Percentiles rank a stretch among this genome's conserved stretches.
These are phyloP conservation scores for Hystrix cristata DNA, from an alignment of 2,113 vertebrate genomes.

Conservation along the genomic window DNA sequence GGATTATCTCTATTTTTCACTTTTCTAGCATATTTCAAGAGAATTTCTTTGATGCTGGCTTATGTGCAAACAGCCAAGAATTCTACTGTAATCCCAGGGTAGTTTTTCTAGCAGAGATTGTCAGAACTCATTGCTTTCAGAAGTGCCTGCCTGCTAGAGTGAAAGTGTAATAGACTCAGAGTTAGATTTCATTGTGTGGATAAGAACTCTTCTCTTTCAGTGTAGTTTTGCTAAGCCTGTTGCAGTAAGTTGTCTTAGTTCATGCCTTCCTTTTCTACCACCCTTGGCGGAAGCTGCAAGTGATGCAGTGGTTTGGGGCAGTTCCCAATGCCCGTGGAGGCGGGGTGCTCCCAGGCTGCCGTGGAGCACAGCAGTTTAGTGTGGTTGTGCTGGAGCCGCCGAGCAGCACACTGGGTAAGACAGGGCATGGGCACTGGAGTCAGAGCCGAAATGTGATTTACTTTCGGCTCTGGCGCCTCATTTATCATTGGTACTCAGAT, in stretches of 20 bases:
- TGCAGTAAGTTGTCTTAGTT: background rate
- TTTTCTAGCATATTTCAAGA: background rate
- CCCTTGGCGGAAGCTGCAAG: background rate
- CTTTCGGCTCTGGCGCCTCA: background rate
- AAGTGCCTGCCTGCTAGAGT: background rate
- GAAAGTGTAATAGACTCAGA: background rate
- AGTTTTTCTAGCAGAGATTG: background rate
- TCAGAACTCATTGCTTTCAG: background rate
- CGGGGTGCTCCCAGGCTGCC: background rate
- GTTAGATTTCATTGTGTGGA: background rate
- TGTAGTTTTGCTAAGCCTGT: background rate
- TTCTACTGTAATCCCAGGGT: background rate
- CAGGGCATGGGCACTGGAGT: background rate
- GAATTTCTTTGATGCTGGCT: slow-evolving; percentile 7
- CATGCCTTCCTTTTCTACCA: background rate
- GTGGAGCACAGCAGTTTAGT: rapidly evolving
- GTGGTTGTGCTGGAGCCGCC: background rate
- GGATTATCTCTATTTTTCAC: slow-evolving; percentile 25
- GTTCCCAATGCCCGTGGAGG: background rate
- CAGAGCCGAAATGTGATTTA: background rate
- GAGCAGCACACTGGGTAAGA: background rate
- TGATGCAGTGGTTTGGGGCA: background rate
- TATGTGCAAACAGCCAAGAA: background rate
- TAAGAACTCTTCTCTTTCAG: background rate
- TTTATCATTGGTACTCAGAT: background rate